Evolutionary conservation across 2,797 vertebrate species (phyloP).

Genomic region (Sebastes vulpes): DNA sequence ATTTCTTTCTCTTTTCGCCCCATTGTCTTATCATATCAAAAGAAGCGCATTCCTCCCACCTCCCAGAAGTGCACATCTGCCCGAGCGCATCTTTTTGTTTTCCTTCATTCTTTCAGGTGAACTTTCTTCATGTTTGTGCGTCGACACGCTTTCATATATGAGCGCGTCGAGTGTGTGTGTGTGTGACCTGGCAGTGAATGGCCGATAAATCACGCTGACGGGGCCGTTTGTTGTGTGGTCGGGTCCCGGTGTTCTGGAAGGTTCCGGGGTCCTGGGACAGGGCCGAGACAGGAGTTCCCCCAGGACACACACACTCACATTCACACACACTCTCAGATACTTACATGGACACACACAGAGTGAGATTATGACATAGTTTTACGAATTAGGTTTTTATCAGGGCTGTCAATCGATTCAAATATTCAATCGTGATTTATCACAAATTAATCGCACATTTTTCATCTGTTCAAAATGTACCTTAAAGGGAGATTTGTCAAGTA

Average conservation of each 20-base stretch:
- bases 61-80: conserved; percentile 48
- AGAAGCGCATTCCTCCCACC: conserved; percentile 43
- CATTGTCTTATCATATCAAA: conserved; percentile 76
- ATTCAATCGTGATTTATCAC: no score
- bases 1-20: conserved; percentile 29
- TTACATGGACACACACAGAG: background rate
- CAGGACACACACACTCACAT: conserved; percentile 31
- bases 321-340: background rate
- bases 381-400: no score
- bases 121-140: conserved; percentile 33
- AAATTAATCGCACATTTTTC: no score
- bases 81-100: conserved; percentile 23
- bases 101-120: conserved; percentile 26
- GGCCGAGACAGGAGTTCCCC: conserved; percentile 74
- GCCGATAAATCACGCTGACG: conserved; percentile 89
- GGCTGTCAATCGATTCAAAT: no score
- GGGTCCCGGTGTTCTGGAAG: conserved; percentile 80
- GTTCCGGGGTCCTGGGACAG: conserved; percentile 85
- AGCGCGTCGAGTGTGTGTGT: conserved; percentile 19
- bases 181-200: conserved; percentile 76
- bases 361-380: background rate
- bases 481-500: no score
- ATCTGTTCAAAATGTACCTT: no score
- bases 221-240: conserved; percentile 74
- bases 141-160: conserved; percentile 41